Base-by-base conservation (phyloP, 1,140 invertebrate species). In the Drepana arcuata region DNA sequence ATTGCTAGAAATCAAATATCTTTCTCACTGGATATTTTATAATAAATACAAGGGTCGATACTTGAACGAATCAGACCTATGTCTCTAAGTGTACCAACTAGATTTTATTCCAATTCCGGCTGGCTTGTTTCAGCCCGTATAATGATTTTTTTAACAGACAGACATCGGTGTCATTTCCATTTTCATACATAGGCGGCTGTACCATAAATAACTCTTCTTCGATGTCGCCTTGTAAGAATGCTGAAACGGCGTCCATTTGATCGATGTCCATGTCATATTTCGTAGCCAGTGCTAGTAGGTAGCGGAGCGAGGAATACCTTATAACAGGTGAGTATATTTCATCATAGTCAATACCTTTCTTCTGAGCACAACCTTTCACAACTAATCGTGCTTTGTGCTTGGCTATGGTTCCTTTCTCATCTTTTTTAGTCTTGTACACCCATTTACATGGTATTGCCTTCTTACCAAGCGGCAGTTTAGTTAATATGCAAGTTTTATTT, bases 401-500 rank as follows among this genome's bases (percentile, higher is more conserved):
- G 6, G n/a, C 2, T n/a, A 26, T 26, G 10, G 6, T 26, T n/a
- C 24, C 24, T n/a, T 26, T 2, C 6, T 6, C 24, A 10, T 26
- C 24, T 10, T 7, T 26, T 10, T 26, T 26, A 7, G 10, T 7
- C n/a, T 26, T 26, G 10, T 26, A 26, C 2, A 26, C n/a, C 24
- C 24, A 26, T 26, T 26, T 26, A 10, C 24, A 26, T 16, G 42
- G 42, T 4, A 51, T 29, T 9, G 26, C 23, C 2, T 24, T 34
- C 10, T 26, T 26, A 10, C 10, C n/a, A 4, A 16, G 6, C 13
- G 48, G 42, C 15, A 32, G 5, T n/a, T 45, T 10, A 11, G 18
- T 10, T 2, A 51, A 16, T 2, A 10, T 24, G 43, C 49, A 52
- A 10, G 43, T 52, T 7, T 47, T 32, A 18, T 47, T 52, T 7